phyloP scores from a whole-genome alignment of 2,888 invertebrate species.

The Rhodophaea formosa region DNA sequence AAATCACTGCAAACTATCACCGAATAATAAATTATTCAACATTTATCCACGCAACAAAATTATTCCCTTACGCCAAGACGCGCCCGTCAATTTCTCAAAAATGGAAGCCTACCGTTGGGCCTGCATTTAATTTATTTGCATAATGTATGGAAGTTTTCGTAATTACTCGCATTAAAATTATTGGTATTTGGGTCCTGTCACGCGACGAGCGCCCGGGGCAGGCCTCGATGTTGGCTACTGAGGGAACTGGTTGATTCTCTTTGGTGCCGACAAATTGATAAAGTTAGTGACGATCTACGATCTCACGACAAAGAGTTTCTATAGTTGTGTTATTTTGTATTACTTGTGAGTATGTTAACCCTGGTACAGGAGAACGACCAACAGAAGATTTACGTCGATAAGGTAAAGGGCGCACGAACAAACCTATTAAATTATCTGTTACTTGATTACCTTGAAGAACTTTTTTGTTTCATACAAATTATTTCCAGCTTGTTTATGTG shows the following conservation, averaged over 20 bases:
- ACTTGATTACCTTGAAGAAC: no score
- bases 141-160: conserved; percentile 49
- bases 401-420: no score
- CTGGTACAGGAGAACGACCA: no score
- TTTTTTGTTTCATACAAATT: no score
- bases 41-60: conserved; percentile 11
- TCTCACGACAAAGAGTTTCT: no score
- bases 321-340: no score
- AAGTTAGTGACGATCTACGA: no score
- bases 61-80: conserved; percentile 13
- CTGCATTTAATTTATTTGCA: conserved; percentile 42
- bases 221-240: conserved; percentile 50
- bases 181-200: conserved; percentile 69
- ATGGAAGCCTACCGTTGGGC: conserved; percentile 17
- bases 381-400: no score
- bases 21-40: conserved; percentile 15
- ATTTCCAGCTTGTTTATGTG: no score
- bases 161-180: conserved; percentile 60
- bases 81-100: conserved; percentile 9
- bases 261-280: background rate
- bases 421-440: no score
- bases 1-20: background rate
- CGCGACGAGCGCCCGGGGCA: conserved; percentile 57
- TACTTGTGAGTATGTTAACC: no score
- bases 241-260: conserved; percentile 27